phyloP scores from a whole-genome alignment of 2,113 vertebrate species.

The Xyrauchen texanus region DNA sequence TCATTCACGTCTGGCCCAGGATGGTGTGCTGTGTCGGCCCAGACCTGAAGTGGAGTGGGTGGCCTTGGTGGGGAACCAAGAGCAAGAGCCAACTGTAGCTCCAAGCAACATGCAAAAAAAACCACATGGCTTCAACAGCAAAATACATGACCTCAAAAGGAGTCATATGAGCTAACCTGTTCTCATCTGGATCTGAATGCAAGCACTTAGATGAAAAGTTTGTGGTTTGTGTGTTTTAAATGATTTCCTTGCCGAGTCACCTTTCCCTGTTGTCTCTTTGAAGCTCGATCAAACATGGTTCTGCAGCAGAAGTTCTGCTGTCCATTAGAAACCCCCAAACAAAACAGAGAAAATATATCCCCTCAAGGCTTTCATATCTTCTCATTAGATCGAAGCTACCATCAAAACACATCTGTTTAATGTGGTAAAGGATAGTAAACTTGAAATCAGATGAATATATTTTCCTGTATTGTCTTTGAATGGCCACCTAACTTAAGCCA shows the following conservation, averaged over 20 bases:
- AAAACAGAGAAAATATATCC: background rate
- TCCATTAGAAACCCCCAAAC: background rate
- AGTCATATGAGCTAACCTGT: slow-evolving; percentile 11
- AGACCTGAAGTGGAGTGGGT: slow-evolving; percentile 26
- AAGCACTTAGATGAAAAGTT: background rate
- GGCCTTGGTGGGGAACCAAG: slow-evolving; percentile 48
- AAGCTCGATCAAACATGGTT: background rate
- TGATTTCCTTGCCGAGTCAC: background rate
- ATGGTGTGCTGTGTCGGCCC: background rate
- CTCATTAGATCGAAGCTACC: no score
- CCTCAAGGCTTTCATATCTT: background rate
- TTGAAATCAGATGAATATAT: no score
- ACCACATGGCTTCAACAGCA: background rate
- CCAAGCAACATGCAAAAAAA: background rate
- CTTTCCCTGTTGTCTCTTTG: background rate
- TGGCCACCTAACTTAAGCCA: no score
- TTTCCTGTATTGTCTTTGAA: no score
- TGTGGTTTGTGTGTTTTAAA: background rate
- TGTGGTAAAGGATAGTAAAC: background rate
- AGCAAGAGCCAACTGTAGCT: slow-evolving; percentile 8
- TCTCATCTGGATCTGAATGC: background rate
- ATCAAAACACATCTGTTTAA: background rate
- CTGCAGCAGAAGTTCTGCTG: no score
- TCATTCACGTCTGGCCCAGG: background rate
- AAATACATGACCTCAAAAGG: background rate